Conservation (phyloP, 37 sponge, comb jelly and placozoan genomes). For the Hormiphora californensis region DNA sequence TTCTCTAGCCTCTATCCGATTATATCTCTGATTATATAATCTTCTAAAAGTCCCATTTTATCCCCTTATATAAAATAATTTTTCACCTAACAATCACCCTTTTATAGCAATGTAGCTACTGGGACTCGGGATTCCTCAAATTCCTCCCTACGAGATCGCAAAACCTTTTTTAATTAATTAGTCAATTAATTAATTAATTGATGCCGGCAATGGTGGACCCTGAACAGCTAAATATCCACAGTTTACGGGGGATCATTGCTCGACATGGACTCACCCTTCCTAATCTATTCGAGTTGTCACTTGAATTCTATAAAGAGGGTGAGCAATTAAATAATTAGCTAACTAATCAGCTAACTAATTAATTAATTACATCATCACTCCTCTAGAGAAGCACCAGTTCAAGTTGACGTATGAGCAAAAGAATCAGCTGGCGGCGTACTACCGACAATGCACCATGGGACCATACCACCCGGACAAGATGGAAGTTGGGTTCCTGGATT, state of each 20-base stretch:
- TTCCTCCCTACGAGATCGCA: too few relatives aligned
- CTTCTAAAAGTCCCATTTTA: too few relatives aligned
- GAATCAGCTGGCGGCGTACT: constrained; percentile 72
- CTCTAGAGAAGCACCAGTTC: constrained; percentile 58
- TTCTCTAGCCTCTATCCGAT: too few relatives aligned
- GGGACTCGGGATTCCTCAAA: too few relatives aligned
- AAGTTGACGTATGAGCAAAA: constrained; percentile 64
- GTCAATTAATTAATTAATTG: too few relatives aligned
- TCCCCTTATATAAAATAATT: too few relatives aligned
- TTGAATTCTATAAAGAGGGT: constrained; percentile 52
- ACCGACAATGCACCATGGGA: constrained; percentile 74
- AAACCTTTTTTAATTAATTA: too few relatives aligned
- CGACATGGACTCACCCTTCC: constrained; percentile 38
- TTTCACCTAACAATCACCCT: too few relatives aligned
- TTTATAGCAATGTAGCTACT: too few relatives aligned
- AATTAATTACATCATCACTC: not conserved
- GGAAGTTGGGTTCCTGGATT: constrained; percentile 22
- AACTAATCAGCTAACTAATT: too few relatives aligned
- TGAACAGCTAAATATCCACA: constrained; percentile 46
- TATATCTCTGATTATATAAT: too few relatives aligned
- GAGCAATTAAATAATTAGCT: too few relatives aligned
- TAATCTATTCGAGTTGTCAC: constrained; percentile 12
- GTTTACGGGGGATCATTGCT: constrained; percentile 27
- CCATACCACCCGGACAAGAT: constrained; percentile 65
- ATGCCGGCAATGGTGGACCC: constrained; percentile 45